Percentiles rank a stretch among this genome's conserved stretches.
Conservation (phyloP, 2,113 vertebrate species). For the Triplophysa dalaica region DNA sequence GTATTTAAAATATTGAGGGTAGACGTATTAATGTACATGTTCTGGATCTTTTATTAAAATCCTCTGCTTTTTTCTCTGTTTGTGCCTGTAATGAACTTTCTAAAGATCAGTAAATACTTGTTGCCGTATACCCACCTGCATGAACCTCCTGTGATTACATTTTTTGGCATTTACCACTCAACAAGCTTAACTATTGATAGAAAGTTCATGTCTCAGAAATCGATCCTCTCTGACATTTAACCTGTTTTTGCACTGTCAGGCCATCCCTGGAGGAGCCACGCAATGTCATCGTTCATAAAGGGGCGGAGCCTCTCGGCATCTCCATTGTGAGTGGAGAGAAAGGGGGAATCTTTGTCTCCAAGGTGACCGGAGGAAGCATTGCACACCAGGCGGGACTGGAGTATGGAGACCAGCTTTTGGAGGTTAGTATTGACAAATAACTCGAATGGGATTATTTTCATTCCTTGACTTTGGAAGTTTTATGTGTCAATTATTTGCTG, state of each 20-base stretch:
- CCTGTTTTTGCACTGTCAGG: conserved; percentile 67
- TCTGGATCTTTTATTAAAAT: conserved; percentile 30
- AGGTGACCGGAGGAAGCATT: conserved; percentile 94
- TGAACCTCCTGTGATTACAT: conserved; percentile 14
- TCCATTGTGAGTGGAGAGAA: conserved; percentile 97
- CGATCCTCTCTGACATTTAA: conserved; percentile 5
- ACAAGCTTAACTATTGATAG: neutral
- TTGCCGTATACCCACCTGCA: conserved; percentile 31
- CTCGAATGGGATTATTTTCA: neutral
- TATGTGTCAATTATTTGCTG: too few species aligned
- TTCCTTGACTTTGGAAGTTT: too few species aligned
- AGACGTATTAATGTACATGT: neutral
- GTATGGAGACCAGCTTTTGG: conserved; percentile 95
- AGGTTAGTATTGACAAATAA: conserved; percentile 76
- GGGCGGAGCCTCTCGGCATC: conserved; percentile 92
- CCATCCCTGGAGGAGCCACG: conserved; percentile 95
- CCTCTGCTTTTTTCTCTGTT: conserved; percentile 14
- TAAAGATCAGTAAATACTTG: conserved; percentile 7
- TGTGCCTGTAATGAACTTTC: neutral
- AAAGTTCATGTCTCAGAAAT: neutral
- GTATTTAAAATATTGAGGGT: too few species aligned
- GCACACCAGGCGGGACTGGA: conserved; percentile 96
- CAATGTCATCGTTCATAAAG: conserved; percentile 94
- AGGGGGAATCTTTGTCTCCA: conserved; percentile 95
- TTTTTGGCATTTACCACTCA: neutral